These are phyloP conservation scores for Nymphalis c-album DNA, from an alignment of 2,888 invertebrate genomes.

Conservation along the genomic window DNA sequence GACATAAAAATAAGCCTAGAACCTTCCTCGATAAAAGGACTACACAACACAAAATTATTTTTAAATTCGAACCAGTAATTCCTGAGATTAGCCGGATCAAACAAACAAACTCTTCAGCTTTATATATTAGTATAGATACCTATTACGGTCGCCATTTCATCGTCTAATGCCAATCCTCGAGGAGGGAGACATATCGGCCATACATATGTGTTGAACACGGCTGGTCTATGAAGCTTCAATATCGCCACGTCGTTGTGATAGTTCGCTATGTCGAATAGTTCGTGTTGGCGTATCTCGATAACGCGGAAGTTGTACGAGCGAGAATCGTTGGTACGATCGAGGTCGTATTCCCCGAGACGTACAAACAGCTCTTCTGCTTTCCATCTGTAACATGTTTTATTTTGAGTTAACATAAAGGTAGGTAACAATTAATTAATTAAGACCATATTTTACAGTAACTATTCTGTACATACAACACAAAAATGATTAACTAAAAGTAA, in stretches of 20 bases:
- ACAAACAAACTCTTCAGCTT: too few species aligned
- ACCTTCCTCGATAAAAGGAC: too few species aligned
- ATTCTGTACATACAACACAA: too few species aligned
- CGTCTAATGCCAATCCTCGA: constrained; percentile 80
- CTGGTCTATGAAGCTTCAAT: constrained; percentile 83
- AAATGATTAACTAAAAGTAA: too few species aligned
- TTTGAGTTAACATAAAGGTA: too few species aligned
- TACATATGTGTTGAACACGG: constrained; percentile 88
- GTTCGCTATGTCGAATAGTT: constrained; percentile 84
- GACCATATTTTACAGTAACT: too few species aligned
- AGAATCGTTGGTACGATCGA: constrained; percentile 84
- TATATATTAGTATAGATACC: constrained; percentile 76
- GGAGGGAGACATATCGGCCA: constrained; percentile 93
- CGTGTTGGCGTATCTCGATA: constrained; percentile 84
- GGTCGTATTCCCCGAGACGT: constrained; percentile 91
- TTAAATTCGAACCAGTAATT: too few species aligned
- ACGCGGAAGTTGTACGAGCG: constrained; percentile 86
- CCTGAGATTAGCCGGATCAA: too few species aligned
- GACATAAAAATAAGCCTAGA: too few species aligned
- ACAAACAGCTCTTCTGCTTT: constrained; percentile 83
- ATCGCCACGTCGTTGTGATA: constrained; percentile 91
- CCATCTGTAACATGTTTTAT: constrained; percentile 63
- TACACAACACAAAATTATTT: too few species aligned
- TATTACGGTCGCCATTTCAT: constrained; percentile 84
- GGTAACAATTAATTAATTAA: too few species aligned